These are phyloP conservation scores for Mus spicilegus DNA, from an alignment of 2,113 vertebrate genomes.

Conservation along the genomic window DNA sequence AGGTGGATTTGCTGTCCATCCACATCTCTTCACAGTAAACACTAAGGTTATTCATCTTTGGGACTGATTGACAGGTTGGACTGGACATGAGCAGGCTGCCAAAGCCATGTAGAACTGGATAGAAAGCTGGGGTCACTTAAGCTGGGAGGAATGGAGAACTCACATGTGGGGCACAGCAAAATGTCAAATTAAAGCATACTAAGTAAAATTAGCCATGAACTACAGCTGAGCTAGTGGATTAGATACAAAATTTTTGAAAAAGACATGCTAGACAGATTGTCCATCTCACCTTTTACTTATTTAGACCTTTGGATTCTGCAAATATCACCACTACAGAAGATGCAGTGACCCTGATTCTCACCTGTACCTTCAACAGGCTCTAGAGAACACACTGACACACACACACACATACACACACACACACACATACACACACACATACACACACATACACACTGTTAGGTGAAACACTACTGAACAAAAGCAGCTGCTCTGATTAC, in stretches of 20 bases:
- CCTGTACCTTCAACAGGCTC: not conserved
- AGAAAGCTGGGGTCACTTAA: not conserved
- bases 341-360: not conserved
- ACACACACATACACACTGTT: not conserved
- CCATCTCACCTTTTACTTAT: not conserved
- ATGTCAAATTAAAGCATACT: not conserved
- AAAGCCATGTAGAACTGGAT: not conserved
- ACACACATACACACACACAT: too few species aligned
- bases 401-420: too few species aligned
- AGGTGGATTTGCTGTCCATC: not conserved
- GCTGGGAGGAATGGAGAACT: not conserved
- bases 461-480: not conserved
- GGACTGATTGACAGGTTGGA: not conserved
- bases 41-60: conserved; percentile 9
- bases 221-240: not conserved
- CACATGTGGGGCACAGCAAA: not conserved
- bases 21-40: not conserved
- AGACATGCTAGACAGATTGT: not conserved
- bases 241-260: not conserved
- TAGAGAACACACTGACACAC: not conserved
- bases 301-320: not conserved
- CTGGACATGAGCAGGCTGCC: not conserved
- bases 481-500: not conserved
- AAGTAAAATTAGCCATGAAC: not conserved
- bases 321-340: not conserved